Percentiles rank a stretch among this genome's conserved stretches.
These are phyloP conservation scores for Peromyscus nudipes DNA, from an alignment of 2,797 vertebrate species.

Conservation along the genomic window DNA sequence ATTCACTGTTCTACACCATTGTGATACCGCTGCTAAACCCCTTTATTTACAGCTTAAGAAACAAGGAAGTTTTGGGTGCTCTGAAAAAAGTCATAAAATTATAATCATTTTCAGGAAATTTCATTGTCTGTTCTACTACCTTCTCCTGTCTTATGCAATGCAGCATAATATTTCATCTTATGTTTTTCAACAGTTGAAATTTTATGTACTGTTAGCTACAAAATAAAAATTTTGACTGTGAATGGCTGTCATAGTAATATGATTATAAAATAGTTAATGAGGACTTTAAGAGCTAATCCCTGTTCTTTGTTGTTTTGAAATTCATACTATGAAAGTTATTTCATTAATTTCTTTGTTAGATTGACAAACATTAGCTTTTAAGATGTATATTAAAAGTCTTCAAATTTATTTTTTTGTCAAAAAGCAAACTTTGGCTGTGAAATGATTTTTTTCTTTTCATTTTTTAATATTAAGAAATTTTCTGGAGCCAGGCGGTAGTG, in stretches of 20 bases:
- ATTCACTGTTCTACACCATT: constrained; percentile 66
- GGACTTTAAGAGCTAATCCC: not conserved
- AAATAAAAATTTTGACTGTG: not conserved
- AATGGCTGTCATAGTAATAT: not conserved
- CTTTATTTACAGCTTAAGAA: constrained; percentile 78
- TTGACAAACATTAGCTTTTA: not conserved
- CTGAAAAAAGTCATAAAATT: constrained; percentile 5
- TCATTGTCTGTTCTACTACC: not conserved
- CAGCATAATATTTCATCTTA: not conserved
- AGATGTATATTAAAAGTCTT: too few relatives aligned
- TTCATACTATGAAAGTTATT: not conserved
- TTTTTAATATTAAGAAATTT: too few relatives aligned
- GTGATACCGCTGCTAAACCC: constrained; percentile 72
- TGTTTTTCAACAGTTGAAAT: not conserved
- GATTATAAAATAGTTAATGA: not conserved
- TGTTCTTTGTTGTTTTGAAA: not conserved
- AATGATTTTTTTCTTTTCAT: too few relatives aligned
- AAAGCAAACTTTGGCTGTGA: too few relatives aligned
- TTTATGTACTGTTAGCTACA: not conserved
- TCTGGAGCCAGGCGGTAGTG: too few relatives aligned
- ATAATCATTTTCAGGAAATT: not conserved
- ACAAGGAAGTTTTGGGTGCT: constrained; percentile 66
- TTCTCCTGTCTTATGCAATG: not conserved
- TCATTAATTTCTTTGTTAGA: not conserved
- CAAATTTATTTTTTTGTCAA: too few relatives aligned